Conservation (phyloP, 2,113 vertebrate genomes). For the Callipepla californica region DNA sequence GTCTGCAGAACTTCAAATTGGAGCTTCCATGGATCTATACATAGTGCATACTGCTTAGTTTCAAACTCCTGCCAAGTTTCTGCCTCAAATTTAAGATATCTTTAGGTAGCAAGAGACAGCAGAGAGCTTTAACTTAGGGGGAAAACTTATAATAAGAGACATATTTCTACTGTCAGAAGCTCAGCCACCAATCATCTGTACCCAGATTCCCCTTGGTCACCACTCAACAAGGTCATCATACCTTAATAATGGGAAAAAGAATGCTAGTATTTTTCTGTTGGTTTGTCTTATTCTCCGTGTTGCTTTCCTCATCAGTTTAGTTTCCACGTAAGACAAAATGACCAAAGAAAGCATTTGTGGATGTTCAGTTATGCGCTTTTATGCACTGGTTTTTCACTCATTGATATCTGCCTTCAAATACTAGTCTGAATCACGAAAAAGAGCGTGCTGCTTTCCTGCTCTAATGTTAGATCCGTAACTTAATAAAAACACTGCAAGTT, state of each 20-base stretch:
- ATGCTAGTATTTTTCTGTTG: not conserved
- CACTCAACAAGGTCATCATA: not conserved
- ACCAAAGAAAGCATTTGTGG: not conserved
- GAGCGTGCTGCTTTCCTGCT: not conserved
- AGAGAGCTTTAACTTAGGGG: conserved; percentile 1
- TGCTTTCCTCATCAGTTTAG: not conserved
- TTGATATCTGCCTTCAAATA: not conserved
- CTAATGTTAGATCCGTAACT: not conserved
- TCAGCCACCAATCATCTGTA: conserved; percentile 8
- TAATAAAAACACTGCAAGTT: not conserved
- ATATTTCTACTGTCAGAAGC: conserved; percentile 20
- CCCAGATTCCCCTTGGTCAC: not conserved
- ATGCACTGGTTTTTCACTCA: not conserved
- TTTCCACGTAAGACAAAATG: not conserved
- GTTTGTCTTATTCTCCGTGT: not conserved
- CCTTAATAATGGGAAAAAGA: not conserved
- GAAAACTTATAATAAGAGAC: not conserved
- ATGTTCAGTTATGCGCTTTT: not conserved
- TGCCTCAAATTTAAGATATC: conserved; percentile 33
- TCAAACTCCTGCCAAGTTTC: conserved; percentile 33
- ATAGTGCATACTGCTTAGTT: not conserved
- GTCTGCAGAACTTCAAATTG: not conserved
- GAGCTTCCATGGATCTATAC: not conserved
- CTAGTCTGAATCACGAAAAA: not conserved
- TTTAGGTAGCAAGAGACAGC: conserved; percentile 5